Evolutionary conservation across 2,888 invertebrate species (phyloP).

Genomic region (Hypsopygia costalis): DNA sequence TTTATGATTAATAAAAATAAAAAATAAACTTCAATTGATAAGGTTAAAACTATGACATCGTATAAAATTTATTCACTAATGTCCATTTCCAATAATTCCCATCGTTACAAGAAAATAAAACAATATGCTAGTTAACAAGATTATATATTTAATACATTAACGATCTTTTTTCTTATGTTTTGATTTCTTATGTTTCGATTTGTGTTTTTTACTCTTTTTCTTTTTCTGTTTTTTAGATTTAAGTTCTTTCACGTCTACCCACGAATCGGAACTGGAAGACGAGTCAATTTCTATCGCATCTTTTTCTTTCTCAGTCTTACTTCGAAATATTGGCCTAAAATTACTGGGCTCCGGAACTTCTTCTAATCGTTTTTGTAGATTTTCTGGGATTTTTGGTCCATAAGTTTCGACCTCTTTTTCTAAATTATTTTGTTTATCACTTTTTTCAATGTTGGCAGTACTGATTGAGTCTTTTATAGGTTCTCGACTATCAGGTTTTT

Average conservation of each 20-base stretch:
- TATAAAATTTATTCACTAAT: no score
- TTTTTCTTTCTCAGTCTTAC: conserved; percentile 27
- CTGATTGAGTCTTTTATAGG: conserved; percentile 14
- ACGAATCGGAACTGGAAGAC: conserved; percentile 65
- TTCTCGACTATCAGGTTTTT: conserved; percentile 22
- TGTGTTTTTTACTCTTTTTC: conserved; percentile 70
- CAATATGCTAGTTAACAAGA: no score
- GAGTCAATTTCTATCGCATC: conserved; percentile 36
- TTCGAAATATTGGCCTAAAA: conserved; percentile 36
- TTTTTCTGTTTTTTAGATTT: conserved; percentile 65
- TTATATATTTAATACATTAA: no score
- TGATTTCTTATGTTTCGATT: conserved; percentile 61
- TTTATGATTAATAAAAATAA: no score
- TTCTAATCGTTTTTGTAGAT: conserved; percentile 45
- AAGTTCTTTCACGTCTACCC: conserved; percentile 70
- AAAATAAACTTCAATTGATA: no score
- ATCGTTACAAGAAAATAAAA: no score
- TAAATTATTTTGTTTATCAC: conserved; percentile 14
- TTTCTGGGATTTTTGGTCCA: conserved; percentile 81
- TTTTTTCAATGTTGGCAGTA: conserved; percentile 10
- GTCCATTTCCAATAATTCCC: no score
- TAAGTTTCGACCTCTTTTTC: conserved; percentile 54
- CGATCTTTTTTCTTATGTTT: conserved; percentile 65
- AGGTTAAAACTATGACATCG: no score
- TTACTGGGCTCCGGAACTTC: conserved; percentile 16